Evolutionary conservation across 2,888 invertebrate species (phyloP).

Genomic region (Drosophila anomelani): DNA sequence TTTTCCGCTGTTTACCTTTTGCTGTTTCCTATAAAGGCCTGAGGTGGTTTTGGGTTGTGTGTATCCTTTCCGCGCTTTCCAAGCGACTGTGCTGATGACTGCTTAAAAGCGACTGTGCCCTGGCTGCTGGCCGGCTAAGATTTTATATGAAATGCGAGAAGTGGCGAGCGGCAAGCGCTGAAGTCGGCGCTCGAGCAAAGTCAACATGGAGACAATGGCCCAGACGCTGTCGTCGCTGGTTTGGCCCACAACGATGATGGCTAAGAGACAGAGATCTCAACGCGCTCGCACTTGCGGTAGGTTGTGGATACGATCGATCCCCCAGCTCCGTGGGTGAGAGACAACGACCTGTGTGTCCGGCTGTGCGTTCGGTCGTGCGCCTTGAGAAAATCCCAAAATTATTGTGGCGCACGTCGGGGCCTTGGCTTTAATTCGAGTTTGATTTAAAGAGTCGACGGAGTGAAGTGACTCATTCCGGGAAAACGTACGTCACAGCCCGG

Average conservation of each 20-base stretch:
- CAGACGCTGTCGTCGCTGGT: slow-evolving; percentile 39
- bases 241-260: slow-evolving; percentile 54
- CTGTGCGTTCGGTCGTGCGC: slow-evolving; percentile 48
- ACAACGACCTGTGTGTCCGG: slow-evolving; percentile 67
- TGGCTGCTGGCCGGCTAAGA: slow-evolving; percentile 66
- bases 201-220: slow-evolving; percentile 54
- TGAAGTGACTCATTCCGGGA: slow-evolving; percentile 67
- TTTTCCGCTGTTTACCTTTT: slow-evolving; percentile 70
- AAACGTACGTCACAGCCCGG: slow-evolving; percentile 72
- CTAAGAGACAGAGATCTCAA: slow-evolving; percentile 62
- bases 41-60: slow-evolving; percentile 36
- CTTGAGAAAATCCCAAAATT: slow-evolving; percentile 81
- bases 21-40: slow-evolving; percentile 73
- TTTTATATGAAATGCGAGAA: slow-evolving; percentile 82
- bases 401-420: slow-evolving; percentile 74
- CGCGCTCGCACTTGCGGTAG: slow-evolving; percentile 72
- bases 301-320: slow-evolving; percentile 59
- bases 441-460: slow-evolving; percentile 68
- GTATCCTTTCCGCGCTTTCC: slow-evolving; percentile 62
- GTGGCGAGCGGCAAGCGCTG: slow-evolving; percentile 51
- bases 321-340: slow-evolving; percentile 60
- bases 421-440: slow-evolving; percentile 77
- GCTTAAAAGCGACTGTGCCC: slow-evolving; percentile 76
- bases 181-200: slow-evolving; percentile 36
- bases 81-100: slow-evolving; percentile 63